These are phyloP conservation scores for Dichetophora obliterata DNA, from an alignment of 2,888 invertebrate genomes.

Conservation along the genomic window DNA sequence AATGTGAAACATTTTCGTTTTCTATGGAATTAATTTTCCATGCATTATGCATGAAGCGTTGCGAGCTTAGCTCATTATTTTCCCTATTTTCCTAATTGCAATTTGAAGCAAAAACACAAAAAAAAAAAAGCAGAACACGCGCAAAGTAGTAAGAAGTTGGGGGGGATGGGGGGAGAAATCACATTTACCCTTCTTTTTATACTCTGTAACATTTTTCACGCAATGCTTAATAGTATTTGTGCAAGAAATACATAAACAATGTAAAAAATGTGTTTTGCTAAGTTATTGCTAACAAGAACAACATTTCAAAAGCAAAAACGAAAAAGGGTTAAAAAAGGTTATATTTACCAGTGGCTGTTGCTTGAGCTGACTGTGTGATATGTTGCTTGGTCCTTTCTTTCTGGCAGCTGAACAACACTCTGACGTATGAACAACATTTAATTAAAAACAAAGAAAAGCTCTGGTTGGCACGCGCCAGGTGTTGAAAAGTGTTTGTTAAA, in stretches of 20 bases:
- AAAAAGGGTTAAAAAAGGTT: background rate
- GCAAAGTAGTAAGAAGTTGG: no score
- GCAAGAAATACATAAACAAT: slow-evolving; percentile 37
- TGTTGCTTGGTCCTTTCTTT: background rate
- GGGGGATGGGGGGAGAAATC: no score
- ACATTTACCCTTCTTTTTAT: no score
- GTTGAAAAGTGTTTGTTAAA: background rate
- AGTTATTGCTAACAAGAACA: slow-evolving; percentile 5
- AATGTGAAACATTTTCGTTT: background rate
- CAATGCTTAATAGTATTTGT: no score
- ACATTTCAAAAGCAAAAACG: background rate
- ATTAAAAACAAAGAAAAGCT: slow-evolving; percentile 58
- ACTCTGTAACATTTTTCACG: no score
- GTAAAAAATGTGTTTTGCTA: slow-evolving; percentile 33
- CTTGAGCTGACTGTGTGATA: background rate
- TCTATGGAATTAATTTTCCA: slow-evolving; percentile 27
- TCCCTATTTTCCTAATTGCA: slow-evolving; percentile 58
- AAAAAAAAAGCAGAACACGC: slow-evolving; percentile 38
- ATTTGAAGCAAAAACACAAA: slow-evolving; percentile 52
- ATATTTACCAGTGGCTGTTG: background rate
- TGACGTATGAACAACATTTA: slow-evolving; percentile 53
- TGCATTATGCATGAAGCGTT: slow-evolving; percentile 56
- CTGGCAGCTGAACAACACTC: no score
- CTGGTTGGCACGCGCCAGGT: background rate
- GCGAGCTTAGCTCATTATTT: slow-evolving; percentile 35